Evolutionary conservation across 1,140 invertebrate genomes (phyloP), one percentile per base, ranked within the genome.

Genomic region (Tetragonula clypearis): DNA sequence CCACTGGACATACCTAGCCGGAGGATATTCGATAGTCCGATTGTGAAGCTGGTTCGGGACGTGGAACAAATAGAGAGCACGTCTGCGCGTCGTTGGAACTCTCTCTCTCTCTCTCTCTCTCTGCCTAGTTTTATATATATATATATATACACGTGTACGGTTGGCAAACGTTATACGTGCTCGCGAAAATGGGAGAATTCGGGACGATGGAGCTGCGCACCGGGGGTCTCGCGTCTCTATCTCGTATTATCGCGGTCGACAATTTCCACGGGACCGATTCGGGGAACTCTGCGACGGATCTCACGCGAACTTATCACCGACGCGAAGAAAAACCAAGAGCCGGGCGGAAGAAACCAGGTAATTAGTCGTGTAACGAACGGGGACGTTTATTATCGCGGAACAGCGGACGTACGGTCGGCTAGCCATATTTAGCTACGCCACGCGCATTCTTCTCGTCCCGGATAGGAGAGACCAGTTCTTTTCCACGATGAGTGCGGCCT

Each of bases 1-100:
- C 77, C 76, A 81, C 86, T 58, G 62, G 77, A 89, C 74, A 26
- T 86, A 82, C 73, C 87, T 85, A 82, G 66, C 87, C 84, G 77
- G 79, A 81, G 88, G 88, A 89, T 89, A 86, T 86, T 89, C 88
- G 84, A 89, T 84, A 86, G 77, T 84, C 85, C 82, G 87, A 89
- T 89, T 56, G 68, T n/a, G 58, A 65, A 21, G 69, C 26, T 62
- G 17, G 72, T 55, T 56, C 53, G 21, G 26, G 56, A 75, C 84
- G 71, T 62, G 79, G 65, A 82, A 76, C 72, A 82, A 85, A 85
- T 81, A 85, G 71, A 49, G 79, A 60, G 69, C 60, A 35, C 30
- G 76, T 79, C 26, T 60, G 41, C 4, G n/a, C 69, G 77, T 30
- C 14, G 49, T 21, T n/a, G 26, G 21, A 60, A 76, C 26, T 60